Evolutionary conservation across 2,797 vertebrate genomes (phyloP).

Genomic region (Anguilla obscura): DNA sequence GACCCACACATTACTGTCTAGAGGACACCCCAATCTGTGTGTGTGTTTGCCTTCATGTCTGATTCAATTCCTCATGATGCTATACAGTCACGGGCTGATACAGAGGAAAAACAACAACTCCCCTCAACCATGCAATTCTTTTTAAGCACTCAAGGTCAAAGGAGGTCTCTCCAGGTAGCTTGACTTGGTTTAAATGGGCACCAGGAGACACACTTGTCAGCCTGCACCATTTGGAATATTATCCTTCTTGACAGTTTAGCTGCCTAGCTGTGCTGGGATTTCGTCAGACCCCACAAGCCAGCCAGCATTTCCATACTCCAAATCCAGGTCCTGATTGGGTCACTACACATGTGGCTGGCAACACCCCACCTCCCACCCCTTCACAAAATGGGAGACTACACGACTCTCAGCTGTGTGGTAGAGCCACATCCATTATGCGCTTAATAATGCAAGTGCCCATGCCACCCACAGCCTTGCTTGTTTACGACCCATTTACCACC

Average conservation of each 20-base stretch:
- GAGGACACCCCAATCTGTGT: neutral
- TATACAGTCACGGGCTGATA: neutral
- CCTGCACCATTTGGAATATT: neutral
- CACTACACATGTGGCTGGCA: neutral
- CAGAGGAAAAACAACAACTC: conserved; percentile 3
- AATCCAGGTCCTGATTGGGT: conserved; percentile 3
- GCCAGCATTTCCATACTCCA: neutral
- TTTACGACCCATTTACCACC: neutral
- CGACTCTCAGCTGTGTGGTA: neutral
- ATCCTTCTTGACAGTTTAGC: conserved; percentile 8
- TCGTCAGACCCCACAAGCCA: neutral
- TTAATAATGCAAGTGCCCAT: neutral
- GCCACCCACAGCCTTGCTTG: neutral
- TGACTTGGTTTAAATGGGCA: neutral
- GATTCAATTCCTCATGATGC: neutral
- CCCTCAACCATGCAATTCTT: neutral
- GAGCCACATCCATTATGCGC: neutral
- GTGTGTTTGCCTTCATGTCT: neutral
- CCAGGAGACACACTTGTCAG: conserved; percentile 4
- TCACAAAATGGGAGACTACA: neutral
- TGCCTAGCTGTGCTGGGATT: neutral
- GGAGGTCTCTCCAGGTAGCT: neutral
- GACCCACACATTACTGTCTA: neutral
- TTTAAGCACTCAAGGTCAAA: neutral
- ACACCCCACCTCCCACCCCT: neutral